Percentiles rank a stretch among this genome's conserved stretches.
These are phyloP conservation scores for Macrotis lagotis DNA, from an alignment of 2,113 vertebrate genomes.

Conservation along the genomic window DNA sequence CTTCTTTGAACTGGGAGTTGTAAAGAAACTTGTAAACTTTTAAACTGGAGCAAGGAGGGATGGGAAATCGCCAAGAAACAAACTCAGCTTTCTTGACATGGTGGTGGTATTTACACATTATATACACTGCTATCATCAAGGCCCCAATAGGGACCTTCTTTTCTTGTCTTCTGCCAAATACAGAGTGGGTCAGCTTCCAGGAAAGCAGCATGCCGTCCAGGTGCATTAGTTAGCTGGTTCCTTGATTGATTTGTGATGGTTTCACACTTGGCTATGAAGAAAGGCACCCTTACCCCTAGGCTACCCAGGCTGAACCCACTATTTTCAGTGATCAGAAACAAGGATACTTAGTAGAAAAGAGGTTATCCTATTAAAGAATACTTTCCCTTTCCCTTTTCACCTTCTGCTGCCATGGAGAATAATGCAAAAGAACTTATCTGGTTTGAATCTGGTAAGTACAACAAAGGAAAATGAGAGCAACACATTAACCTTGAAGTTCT, in stretches of 20 bases:
- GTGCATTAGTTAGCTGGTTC: constrained; percentile 58
- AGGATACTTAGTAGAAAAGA: constrained; percentile 12
- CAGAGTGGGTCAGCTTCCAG: constrained; percentile 35
- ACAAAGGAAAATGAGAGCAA: constrained; percentile 29
- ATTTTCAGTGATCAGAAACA: constrained; percentile 42
- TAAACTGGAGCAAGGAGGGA: constrained; percentile 56
- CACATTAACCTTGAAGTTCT: constrained; percentile 8
- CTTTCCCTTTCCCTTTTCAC: neutral
- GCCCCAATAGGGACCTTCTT: constrained; percentile 52
- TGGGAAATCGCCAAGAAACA: constrained; percentile 78
- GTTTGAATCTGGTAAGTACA: neutral
- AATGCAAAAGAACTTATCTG: neutral
- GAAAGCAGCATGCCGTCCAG: constrained; percentile 68
- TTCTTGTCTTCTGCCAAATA: constrained; percentile 54
- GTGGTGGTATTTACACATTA: constrained; percentile 53
- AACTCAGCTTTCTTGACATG: constrained; percentile 70
- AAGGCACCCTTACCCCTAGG: neutral
- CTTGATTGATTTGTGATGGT: constrained; percentile 65
- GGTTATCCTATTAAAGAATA: neutral
- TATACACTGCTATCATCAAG: constrained; percentile 69
- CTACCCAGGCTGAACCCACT: constrained; percentile 27
- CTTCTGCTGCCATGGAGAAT: constrained; percentile 9
- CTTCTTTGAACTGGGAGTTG: constrained; percentile 80
- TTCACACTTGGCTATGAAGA: constrained; percentile 53
- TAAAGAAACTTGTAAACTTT: constrained; percentile 71